Evolutionary conservation across 2,797 vertebrate genomes (phyloP), one percentile per base, ranked within the genome.

Genomic region (Eidolon dupreanum): DNA sequence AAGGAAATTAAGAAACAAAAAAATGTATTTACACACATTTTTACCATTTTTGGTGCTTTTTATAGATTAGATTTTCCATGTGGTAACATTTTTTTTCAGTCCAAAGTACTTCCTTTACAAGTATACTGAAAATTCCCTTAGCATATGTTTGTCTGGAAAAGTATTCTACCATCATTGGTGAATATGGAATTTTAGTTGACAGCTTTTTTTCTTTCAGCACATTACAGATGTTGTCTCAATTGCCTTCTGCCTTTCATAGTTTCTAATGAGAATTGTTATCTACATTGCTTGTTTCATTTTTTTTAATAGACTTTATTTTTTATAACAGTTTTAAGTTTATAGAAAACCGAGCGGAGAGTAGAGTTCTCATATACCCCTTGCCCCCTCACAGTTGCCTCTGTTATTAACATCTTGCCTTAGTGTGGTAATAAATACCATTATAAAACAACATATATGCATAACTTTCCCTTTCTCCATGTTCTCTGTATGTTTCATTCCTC

Each of bases 351-450:
- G 15, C 22, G 46, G 68, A 22, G 53, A 46, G 24, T 93, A 65
- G 57, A 82, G 41, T 88, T 88, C 24, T 84, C n/a, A 63, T 51
- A 82, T n/a, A 70, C 26, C n/a, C 33, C 6, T 6, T 84, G 11
- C 26, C 31, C 41, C 41, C 79, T 89, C 53, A 66, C 41, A 70
- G 51, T 85, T 75, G 68, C 17, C 43, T 24, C 33, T 92, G 33
- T 95, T 81, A 75, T 93, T 90, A 93, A 28, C n/a, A 46, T 65
- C 12, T 79, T 63, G 24, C 43, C 49, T 59, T 90, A 78, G 19
- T 61, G 20, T 86, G 41, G 26, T 53, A n/a, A 81, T 93, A 86
- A 93, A 87, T 75, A 82, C 17, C 22, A 61, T 41, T 81, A 51
- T 0, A 63, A 84, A 88, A 70, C n/a, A 73, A 41, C 51, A 19